Percentiles rank a stretch among this genome's conserved stretches.
These are phyloP conservation scores for Caenorhabditis sp. DNA, from an alignment of 2,888 invertebrate genomes.

Conservation along the genomic window DNA sequence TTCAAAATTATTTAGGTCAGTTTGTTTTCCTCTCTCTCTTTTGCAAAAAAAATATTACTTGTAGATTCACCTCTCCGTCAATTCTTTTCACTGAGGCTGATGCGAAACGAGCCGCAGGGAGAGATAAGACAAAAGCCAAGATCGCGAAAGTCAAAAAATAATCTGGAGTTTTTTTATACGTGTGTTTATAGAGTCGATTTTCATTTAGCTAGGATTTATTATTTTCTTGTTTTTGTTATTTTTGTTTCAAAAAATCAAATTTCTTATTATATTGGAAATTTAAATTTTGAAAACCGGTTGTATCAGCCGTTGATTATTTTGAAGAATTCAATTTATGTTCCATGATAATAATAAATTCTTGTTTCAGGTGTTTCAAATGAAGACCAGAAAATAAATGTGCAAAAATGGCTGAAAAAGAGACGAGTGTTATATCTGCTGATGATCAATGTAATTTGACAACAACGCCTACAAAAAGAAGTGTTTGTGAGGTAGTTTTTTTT, in stretches of 20 bases:
- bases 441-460: slow-evolving; percentile 34
- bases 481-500: slow-evolving; percentile 13
- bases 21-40: neutral
- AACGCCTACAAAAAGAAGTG: slow-evolving; percentile 24
- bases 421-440: slow-evolving; percentile 6
- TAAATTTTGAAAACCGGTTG: neutral
- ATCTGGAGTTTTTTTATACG: slow-evolving; percentile 10
- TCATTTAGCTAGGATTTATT: slow-evolving; percentile 3
- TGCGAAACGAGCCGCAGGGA: slow-evolving; percentile 57
- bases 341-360: no score
- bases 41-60: slow-evolving; percentile 5
- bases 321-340: no score
- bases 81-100: slow-evolving; percentile 63
- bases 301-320: neutral
- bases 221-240: slow-evolving; percentile 6
- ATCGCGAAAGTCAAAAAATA: slow-evolving; percentile 69
- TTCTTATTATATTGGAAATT: neutral
- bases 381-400: neutral
- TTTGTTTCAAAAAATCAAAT: slow-evolving; percentile 3
- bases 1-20: slow-evolving; percentile 21
- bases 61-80: slow-evolving; percentile 61
- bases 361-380: neutral
- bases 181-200: slow-evolving; percentile 4
- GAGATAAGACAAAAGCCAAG: slow-evolving; percentile 67
- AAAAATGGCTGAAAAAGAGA: neutral